Percentiles rank a stretch among this genome's conserved stretches.
phyloP scores from a whole-genome alignment of 1,140 invertebrate genomes.

The Antheraea mylitta region DNA sequence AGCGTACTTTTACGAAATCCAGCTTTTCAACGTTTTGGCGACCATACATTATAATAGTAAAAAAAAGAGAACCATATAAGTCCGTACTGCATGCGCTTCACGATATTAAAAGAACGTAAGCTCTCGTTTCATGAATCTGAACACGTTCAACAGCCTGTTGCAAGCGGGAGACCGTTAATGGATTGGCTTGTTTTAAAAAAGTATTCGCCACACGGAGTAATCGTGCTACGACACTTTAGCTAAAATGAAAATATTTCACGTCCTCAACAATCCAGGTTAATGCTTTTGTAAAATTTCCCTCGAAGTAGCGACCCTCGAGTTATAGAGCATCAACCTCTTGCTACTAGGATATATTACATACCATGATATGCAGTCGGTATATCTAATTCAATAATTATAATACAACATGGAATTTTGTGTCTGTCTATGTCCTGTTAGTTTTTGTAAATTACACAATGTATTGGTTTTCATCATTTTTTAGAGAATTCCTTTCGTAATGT shows the following conservation, averaged over 20 bases:
- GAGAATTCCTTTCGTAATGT: too few species aligned
- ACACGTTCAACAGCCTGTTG: background rate
- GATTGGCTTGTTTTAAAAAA: slow-evolving; percentile 14
- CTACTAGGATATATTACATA: background rate
- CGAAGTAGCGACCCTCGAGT: background rate
- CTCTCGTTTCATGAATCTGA: background rate
- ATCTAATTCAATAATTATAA: too few species aligned
- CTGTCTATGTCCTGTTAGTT: too few species aligned
- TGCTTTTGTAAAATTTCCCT: background rate
- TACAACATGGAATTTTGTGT: too few species aligned
- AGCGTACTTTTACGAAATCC: too few species aligned
- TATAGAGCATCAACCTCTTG: background rate
- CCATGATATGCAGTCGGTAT: background rate
- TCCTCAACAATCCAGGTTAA: background rate
- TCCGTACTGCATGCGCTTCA: background rate
- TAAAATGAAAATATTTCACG: background rate
- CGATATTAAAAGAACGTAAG: background rate
- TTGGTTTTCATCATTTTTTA: too few species aligned
- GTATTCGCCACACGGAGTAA: slow-evolving; percentile 15
- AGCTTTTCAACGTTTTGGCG: too few species aligned
- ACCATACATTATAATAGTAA: too few species aligned
- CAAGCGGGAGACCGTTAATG: slow-evolving; percentile 12
- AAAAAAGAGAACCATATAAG: too few species aligned
- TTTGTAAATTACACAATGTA: too few species aligned
- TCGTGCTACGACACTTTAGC: slow-evolving; percentile 5